A percentile compares a stretch with the other conserved stretches of the same genome.
These are phyloP conservation scores for Saguinus imperator DNA, from an alignment of 2,113 vertebrate genomes.

Conservation along the genomic window DNA sequence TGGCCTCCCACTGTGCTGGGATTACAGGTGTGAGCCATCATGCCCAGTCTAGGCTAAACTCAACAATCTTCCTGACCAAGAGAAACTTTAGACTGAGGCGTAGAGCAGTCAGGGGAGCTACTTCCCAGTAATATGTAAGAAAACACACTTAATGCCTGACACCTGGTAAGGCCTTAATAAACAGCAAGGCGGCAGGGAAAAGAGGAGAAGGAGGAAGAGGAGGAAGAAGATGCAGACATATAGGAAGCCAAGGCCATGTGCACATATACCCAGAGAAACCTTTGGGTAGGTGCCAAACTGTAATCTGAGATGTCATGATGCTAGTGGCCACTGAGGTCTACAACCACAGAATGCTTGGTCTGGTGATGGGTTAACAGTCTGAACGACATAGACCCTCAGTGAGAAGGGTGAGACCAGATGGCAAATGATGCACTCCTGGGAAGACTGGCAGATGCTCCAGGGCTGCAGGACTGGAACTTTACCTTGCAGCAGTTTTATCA, in stretches of 20 bases:
- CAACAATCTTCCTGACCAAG: neutral
- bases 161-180: neutral
- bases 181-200: neutral
- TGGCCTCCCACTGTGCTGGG: too few species aligned
- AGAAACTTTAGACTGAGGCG: neutral
- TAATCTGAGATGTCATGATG: neutral
- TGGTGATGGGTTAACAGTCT: neutral
- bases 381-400: accelerated
- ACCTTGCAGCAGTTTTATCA: neutral
- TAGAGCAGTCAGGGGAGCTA: neutral
- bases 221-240: neutral
- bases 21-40: too few species aligned
- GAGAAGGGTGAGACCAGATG: neutral
- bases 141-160: too few species aligned
- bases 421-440: accelerated
- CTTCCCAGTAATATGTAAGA: neutral
- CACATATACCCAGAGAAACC: accelerated
- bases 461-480: neutral
- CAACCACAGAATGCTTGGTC: neutral
- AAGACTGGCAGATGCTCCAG: too few species aligned
- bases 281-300: neutral
- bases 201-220: neutral
- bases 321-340: neutral
- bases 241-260: neutral
- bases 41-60: too few species aligned